Evolutionary conservation across 1,140 invertebrate genomes (phyloP).

Genomic region (Zelostemma sp.): DNA sequence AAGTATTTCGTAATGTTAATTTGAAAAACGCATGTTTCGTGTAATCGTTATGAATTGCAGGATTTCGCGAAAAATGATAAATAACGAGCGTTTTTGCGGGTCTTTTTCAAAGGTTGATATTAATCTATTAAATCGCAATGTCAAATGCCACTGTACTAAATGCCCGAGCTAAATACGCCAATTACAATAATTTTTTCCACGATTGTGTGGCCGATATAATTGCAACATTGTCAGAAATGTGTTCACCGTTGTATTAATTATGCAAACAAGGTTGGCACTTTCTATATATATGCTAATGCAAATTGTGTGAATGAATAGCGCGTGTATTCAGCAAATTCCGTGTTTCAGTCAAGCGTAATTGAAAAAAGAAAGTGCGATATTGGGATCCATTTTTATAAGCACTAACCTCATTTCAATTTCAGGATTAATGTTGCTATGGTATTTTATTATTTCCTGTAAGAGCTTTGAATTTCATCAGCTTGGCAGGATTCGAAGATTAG

Average conservation of each 20-base stretch:
- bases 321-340: background rate
- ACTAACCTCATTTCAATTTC: background rate
- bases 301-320: background rate
- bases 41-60: no score
- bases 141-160: no score
- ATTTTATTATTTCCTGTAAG: background rate
- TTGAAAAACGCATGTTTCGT: conserved; percentile 1
- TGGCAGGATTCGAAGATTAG: background rate
- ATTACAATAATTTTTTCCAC: conserved; percentile 1
- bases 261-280: conserved; percentile 1
- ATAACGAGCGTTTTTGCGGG: no score
- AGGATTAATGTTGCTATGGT: background rate
- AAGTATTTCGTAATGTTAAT: conserved; percentile 18
- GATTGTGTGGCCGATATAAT: background rate
- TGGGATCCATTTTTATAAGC: background rate
- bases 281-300: background rate
- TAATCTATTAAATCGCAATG: no score
- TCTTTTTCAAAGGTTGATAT: no score
- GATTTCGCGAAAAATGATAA: no score
- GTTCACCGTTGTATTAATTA: background rate
- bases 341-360: background rate
- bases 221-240: conserved; percentile 1
- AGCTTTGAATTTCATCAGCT: conserved; percentile 2
- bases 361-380: no score
- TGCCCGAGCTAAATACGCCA: no score